Evolutionary conservation across 2,113 vertebrate genomes (phyloP), one percentile per base, ranked within the genome.

Genomic region (Syngnathus floridae): DNA sequence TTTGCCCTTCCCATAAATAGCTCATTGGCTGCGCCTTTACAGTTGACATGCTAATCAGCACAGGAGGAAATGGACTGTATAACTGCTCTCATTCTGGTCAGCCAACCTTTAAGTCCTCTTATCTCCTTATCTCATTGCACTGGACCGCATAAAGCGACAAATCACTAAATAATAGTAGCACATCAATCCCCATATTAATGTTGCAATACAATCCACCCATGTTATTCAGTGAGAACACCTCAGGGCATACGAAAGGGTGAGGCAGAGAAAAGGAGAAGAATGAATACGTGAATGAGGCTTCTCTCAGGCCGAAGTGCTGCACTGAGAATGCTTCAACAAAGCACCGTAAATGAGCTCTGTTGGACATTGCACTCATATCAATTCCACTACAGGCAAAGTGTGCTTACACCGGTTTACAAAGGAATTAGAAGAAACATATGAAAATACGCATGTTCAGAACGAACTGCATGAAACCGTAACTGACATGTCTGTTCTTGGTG

Each of bases 21-120:
- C 85, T 86, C 85, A 71, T 58, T 70, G 84, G 66, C 77, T 26
- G 69, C 38, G 51, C 64, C 73, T 78, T 81, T 73, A 72, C 75
- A 85, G 82, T 71, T 83, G 83, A 88, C 86, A 83, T 83, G 79
- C 82, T 83, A 87, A 88, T 88, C 84, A 87, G 80, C 21, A n/a
- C 71, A 66, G 59, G 49, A 2, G 67, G 75, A 85, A 87, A 88
- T 87, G 82, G 76, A 83, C 72, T 83, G 79, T 78, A 43, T 84
- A 84, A 87, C 75, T 73, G 61, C 75, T 78, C 74, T 72, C 82
- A 37, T 79, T 83, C 75, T 84, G 73, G 77, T 80, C 82, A 79
- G 74, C 66, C 71, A 75, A 68, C 69, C 58, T 48, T 14, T 66
- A 75, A 55, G 75, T 58, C 66, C 73, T 22, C 72, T 62, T 72